Percentiles rank a stretch among this genome's conserved stretches.
Evolutionary conservation across 2,113 vertebrate species (phyloP).

Genomic region (Neoarius graeffei): DNA sequence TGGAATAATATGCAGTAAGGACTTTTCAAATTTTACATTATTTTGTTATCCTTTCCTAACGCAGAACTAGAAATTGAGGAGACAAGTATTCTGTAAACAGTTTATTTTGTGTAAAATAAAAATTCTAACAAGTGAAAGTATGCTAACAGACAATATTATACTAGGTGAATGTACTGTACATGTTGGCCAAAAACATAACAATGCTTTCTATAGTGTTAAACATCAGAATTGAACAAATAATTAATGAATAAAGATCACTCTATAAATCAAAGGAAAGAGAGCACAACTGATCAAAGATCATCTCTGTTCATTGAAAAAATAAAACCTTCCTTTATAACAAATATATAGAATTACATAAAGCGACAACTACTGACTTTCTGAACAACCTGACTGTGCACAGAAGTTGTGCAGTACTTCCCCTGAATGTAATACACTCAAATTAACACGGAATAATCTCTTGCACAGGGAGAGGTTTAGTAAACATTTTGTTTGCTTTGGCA

Average conservation of each 20-base stretch:
- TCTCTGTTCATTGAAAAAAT: not conserved
- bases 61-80: not conserved
- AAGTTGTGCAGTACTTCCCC: not conserved
- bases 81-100: not conserved
- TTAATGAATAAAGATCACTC: not conserved
- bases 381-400: not conserved
- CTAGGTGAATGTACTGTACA: not conserved
- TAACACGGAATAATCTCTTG: not conserved
- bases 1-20: not conserved
- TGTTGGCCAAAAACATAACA: not conserved
- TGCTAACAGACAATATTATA: not conserved
- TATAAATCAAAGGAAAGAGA: not conserved
- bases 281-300: not conserved
- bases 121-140: not conserved
- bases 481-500: not conserved
- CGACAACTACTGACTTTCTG: not conserved
- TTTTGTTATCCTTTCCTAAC: not conserved
- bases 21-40: not conserved
- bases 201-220: not conserved
- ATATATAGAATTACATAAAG: slow-evolving; percentile 7
- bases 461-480: not conserved
- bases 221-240: not conserved
- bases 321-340: too few relatives aligned
- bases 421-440: not conserved
- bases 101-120: slow-evolving; percentile 22